Evolutionary conservation across 2,113 vertebrate genomes (phyloP).

Genomic region (Gavialis gangeticus): DNA sequence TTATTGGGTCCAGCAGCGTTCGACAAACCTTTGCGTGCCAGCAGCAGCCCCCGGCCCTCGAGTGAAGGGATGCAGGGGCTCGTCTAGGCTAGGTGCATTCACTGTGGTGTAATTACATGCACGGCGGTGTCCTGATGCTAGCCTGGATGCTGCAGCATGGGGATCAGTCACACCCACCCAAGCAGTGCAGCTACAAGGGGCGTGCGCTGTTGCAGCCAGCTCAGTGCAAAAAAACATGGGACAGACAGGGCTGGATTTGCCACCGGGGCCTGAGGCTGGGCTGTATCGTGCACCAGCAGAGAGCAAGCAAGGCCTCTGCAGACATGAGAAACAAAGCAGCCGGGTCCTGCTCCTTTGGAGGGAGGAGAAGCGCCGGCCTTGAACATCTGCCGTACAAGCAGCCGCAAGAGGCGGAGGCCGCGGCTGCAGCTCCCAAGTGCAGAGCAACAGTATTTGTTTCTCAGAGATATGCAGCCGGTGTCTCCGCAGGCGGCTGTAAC

Average conservation of each 20-base stretch:
- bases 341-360: accelerated
- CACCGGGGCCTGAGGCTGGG: not conserved
- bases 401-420: accelerated
- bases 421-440: accelerated
- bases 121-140: accelerated
- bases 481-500: not conserved
- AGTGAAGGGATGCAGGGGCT: accelerated
- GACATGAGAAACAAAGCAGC: not conserved
- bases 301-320: not conserved
- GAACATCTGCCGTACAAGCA: accelerated
- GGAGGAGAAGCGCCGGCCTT: not conserved
- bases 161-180: not conserved
- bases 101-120: accelerated
- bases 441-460: not conserved
- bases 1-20: slow-evolving; percentile 19
- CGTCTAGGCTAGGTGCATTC: not conserved
- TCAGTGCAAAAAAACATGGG: not conserved
- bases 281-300: not conserved
- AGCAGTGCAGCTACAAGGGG: accelerated
- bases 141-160: accelerated
- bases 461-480: not conserved
- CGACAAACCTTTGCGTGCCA: not conserved
- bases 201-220: not conserved
- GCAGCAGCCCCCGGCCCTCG: slow-evolving; percentile 12
- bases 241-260: not conserved